Percentiles rank a stretch among this genome's conserved stretches.
Evolutionary conservation across 2,888 invertebrate species (phyloP).

Genomic region (Cacoxenus indagator): DNA sequence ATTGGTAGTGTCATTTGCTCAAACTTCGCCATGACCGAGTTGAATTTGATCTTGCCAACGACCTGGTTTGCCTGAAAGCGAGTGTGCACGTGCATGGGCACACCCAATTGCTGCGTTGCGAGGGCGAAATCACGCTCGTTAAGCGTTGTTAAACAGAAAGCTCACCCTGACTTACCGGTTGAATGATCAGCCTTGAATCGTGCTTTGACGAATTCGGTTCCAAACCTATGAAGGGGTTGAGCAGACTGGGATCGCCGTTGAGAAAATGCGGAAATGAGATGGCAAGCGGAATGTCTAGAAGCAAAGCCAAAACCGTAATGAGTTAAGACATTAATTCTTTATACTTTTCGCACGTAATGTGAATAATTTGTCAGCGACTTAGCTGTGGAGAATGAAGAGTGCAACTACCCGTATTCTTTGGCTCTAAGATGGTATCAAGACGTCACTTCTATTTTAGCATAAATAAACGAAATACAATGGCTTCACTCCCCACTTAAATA

Average conservation of each 20-base stretch:
- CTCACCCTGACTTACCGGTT: constrained; percentile 78
- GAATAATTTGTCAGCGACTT: background rate
- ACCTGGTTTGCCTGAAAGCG: constrained; percentile 82
- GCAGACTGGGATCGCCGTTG: constrained; percentile 75
- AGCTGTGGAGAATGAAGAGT: background rate
- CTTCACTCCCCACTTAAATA: too few species aligned
- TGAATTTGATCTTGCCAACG: constrained; percentile 76
- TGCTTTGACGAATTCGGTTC: constrained; percentile 74
- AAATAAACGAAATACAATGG: too few species aligned
- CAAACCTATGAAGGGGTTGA: constrained; percentile 76
- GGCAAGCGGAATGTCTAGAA: constrained; percentile 79
- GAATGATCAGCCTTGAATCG: constrained; percentile 75
- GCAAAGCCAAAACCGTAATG: background rate
- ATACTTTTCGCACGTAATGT: too few species aligned
- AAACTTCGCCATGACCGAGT: constrained; percentile 75
- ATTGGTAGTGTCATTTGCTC: constrained; percentile 79
- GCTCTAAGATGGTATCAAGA: too few species aligned
- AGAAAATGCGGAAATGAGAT: constrained; percentile 81
- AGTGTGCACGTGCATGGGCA: constrained; percentile 76
- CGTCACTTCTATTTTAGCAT: too few species aligned
- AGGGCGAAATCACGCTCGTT: background rate
- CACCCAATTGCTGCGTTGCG: constrained; percentile 74
- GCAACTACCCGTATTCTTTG: too few species aligned
- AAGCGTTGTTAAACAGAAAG: too few species aligned
- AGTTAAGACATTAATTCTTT: background rate